Evolutionary conservation across 2,888 invertebrate species (phyloP), one percentile per base, ranked within the genome.

Genomic region (Chaetoderma sp.): DNA sequence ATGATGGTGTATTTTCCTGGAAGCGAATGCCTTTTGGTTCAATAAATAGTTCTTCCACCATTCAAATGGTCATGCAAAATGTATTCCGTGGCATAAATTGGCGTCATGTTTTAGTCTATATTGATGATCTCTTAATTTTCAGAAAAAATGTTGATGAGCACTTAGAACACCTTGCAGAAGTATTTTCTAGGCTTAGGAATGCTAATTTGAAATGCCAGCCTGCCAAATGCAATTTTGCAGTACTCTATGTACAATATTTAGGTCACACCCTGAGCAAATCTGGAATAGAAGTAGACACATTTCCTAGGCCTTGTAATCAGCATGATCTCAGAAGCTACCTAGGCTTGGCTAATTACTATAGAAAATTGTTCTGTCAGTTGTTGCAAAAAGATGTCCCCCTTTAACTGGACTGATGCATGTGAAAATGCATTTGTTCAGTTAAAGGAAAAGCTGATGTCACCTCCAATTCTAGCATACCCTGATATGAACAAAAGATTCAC

Each of bases 301-400:
- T 70, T 36, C 71, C 70, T 16, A 64, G 50, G 5, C 71, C 72
- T 0, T 67, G 42, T 58, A 64, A 68, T 21, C 70, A 70, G 55
- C 61, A 64, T 10, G 64, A 74, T 21, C 28, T 73, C 8, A 58
- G 69, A 62, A 60, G 63, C 10, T 75, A 70, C 52, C 42, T 69
- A 13, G 72, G 73, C 3, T 50, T 72, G 6, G 70, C 68, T 47
- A 84, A 85, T 72, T 86, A 83, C 72, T 86, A 86, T 67, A 73
- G 79, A 5, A 76, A 76, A 56, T 87, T 86, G 0, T 61, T 86
- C 10, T 78, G 85, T 65, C 42, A 59, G 0, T 60, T 83, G 16
- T 63, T 82, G 25, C 74, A 74, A 63, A 79, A 76, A 58, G 72
- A 78, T 49, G 62, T 63, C 68, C 13, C 49, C 49, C 6, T 63